phyloP scores from a whole-genome alignment of 2,113 vertebrate species.

The Octodon degus region DNA sequence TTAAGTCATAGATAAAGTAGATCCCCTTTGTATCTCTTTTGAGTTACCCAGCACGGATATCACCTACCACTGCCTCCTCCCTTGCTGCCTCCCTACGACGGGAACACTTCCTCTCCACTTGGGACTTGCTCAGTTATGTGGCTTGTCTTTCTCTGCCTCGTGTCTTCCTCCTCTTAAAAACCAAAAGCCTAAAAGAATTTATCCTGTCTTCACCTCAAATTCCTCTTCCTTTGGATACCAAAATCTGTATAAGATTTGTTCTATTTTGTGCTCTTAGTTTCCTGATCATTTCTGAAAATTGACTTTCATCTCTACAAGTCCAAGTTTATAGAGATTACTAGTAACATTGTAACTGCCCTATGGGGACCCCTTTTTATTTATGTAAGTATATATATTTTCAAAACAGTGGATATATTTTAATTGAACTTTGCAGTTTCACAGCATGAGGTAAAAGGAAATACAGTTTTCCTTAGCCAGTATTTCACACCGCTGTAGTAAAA shows the following conservation, averaged over 20 bases:
- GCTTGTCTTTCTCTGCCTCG: not conserved
- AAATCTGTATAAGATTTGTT: not conserved
- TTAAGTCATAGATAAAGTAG: conserved; percentile 6
- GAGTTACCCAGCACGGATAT: not conserved
- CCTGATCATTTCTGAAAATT: not conserved
- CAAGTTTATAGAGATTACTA: not conserved
- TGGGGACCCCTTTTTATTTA: not conserved
- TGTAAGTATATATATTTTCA: too few species aligned
- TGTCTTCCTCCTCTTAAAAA: not conserved
- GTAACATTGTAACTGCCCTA: not conserved
- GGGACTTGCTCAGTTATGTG: not conserved
- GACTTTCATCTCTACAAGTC: not conserved
- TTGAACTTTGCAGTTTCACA: too few species aligned
- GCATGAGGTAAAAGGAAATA: too few species aligned
- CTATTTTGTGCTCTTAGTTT: not conserved
- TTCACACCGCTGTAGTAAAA: too few species aligned
- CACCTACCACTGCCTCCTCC: too few species aligned
- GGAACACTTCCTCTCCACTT: not conserved
- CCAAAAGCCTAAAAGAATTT: not conserved
- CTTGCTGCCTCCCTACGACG: not conserved
- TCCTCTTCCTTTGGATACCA: not conserved
- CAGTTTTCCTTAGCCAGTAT: too few species aligned
- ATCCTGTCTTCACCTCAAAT: not conserved
- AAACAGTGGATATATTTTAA: too few species aligned
- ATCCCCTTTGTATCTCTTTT: not conserved